Evolutionary conservation across 2,888 invertebrate species (phyloP), one percentile per base, ranked within the genome.

Genomic region (Idaea biselata): DNA sequence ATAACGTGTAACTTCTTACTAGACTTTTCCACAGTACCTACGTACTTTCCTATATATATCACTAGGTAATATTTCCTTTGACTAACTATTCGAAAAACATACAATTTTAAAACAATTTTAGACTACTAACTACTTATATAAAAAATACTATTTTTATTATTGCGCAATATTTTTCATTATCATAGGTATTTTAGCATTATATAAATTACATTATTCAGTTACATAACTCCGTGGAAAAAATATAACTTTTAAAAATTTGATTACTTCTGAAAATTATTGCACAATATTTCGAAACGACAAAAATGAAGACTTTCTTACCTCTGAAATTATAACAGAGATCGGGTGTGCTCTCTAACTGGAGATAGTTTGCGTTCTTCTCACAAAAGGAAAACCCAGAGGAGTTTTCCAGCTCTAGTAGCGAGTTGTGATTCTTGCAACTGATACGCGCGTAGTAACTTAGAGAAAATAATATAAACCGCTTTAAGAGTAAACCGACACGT

Each of bases 401-500:
- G 8, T 44, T 44, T 14, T 4, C 44, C 44, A 44, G 11, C 14
- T 44, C 44, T 14, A 44, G 14, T 44, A 8, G 44, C 44, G 44
- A 11, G 44, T 8, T 44, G 44, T 14, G 44, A 44, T 44, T 11
- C 44, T 44, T 44, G 44, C 44, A 11, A 44, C 44, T 44, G 14
- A 44, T 14, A 8, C 32, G 32, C 3, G 55, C 18, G 33, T 16
- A 61, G 25, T n/a, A n/a, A 55, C 25, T 31, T 62, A 56, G 25
- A 18, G 16, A 59, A 18, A 18, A 58, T 53, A 18, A 54, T 59
- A 25, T 3, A 61, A 31, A 44, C 44, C 44, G 44, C 18, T 57
- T 57, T 25, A 11, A 18, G 7, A 57, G 25, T 57, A 44, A 44
- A 6, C 59, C 59, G 68, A 75, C 66, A 76, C 88, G 85, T 75